Conservation (phyloP, 2,113 vertebrate species). For the Psophia crepitans region DNA sequence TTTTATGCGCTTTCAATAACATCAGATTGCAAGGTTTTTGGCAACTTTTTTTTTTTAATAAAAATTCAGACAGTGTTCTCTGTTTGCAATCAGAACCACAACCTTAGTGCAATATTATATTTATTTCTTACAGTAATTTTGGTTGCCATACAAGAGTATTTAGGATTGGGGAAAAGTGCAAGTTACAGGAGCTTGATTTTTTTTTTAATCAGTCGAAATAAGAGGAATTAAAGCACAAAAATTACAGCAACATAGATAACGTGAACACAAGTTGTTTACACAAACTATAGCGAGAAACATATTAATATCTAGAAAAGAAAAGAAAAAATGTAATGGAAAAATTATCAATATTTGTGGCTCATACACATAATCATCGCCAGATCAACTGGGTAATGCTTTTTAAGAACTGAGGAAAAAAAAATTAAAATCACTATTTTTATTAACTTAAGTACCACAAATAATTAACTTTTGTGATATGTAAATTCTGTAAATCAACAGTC, state of each 20-base stretch:
- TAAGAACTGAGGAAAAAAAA: slow-evolving; percentile 57
- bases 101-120: slow-evolving; percentile 91
- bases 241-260: slow-evolving; percentile 94
- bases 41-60: slow-evolving; percentile 33
- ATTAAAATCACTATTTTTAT: slow-evolving; percentile 76
- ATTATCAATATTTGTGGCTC: slow-evolving; percentile 71
- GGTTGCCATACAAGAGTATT: slow-evolving; percentile 94
- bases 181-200: slow-evolving; percentile 86
- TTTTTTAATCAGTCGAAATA: slow-evolving; percentile 84
- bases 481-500: slow-evolving; percentile 80
- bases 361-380: slow-evolving; percentile 74
- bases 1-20: neutral
- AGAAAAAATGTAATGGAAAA: slow-evolving; percentile 68
- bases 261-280: slow-evolving; percentile 89
- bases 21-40: neutral
- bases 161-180: slow-evolving; percentile 86
- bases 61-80: slow-evolving; percentile 59
- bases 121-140: slow-evolving; percentile 98
- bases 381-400: slow-evolving; percentile 76
- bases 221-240: slow-evolving; percentile 93
- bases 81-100: slow-evolving; percentile 78
- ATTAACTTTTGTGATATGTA: slow-evolving; percentile 77
- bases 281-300: slow-evolving; percentile 84
- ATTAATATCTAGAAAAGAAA: slow-evolving; percentile 76
- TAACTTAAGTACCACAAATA: slow-evolving; percentile 84